Evolutionary conservation across 2,888 invertebrate genomes (phyloP).

Genomic region (Hipparchia semele): DNA sequence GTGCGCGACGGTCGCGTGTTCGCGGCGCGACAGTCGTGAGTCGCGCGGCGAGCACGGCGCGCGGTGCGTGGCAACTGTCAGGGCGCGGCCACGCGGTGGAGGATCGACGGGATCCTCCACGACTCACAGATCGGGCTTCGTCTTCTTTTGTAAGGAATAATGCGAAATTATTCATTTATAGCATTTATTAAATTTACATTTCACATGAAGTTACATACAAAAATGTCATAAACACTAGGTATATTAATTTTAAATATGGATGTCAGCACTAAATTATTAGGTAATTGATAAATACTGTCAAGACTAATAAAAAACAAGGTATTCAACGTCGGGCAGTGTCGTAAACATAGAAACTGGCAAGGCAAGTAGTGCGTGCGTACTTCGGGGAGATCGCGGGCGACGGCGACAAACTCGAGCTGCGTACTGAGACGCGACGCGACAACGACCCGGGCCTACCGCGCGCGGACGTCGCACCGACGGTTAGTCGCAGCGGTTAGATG

Average conservation of each 20-base stretch:
- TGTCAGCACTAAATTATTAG: conserved; percentile 71
- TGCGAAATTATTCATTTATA: conserved; percentile 78
- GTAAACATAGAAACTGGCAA: conserved; percentile 81
- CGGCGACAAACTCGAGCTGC: conserved; percentile 36
- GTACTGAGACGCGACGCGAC: conserved; percentile 50
- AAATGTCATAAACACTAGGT: conserved; percentile 68
- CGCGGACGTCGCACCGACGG: conserved; percentile 57
- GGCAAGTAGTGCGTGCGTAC: conserved; percentile 80
- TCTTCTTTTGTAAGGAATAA: conserved; percentile 66
- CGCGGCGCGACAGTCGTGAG: conserved; percentile 44
- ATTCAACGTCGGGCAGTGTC: conserved; percentile 75
- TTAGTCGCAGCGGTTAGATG: conserved; percentile 76
- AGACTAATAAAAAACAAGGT: conserved; percentile 71
- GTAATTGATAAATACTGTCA: conserved; percentile 73
- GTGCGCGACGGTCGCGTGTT: not conserved
- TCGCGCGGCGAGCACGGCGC: conserved; percentile 34
- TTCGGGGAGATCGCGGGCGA: conserved; percentile 55
- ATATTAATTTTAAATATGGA: conserved; percentile 61
- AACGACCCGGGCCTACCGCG: conserved; percentile 45
- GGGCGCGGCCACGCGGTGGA: conserved; percentile 51
- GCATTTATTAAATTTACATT: conserved; percentile 76
- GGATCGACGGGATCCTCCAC: conserved; percentile 5
- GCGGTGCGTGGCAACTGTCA: conserved; percentile 51
- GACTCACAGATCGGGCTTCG: conserved; percentile 22
- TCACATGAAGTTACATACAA: conserved; percentile 82